Base-by-base conservation (phyloP, 2,888 invertebrate genomes). In the Furcula furcula region DNA sequence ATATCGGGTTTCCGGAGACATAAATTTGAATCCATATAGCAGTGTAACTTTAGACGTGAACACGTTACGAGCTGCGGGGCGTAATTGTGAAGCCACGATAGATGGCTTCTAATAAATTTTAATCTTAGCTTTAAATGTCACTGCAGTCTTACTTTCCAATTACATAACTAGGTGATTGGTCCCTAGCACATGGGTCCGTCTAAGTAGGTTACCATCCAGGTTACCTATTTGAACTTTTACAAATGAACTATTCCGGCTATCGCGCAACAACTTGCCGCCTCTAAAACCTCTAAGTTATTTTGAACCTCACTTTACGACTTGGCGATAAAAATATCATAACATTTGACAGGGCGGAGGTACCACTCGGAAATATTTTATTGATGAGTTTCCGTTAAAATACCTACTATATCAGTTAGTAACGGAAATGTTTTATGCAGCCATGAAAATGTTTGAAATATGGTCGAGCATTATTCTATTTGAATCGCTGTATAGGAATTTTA, bases 1-100 rank as follows among this genome's bases (percentile, higher is more conserved):
- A 76, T 72, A 78, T 77, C 69, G 75, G 67, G 72, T 76, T 76
- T 69, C 73, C 76, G 62, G 64, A 62, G 62, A 68, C 66, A 66
- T 70, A 73, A 66, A 76, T 55, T 55, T 75, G 61, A 60, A 57
- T 61, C 52, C 46, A 34, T 47, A 40, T 52, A 49, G 31, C 36
- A 39, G 25, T 43, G 50, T 54, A 38, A 45, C 53, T 44, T 44
- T 36, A 37, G 39, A 52, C 36, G 34, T 35, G 42, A 10, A 10
- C 20, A 12, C 29, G 46, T 39, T 45, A 43, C 30, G 18, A 29
- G 32, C 25, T 5, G 11, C 14, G 3, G 12, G 10, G 7, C 11
- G n/a, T 28, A 28, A 11, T 18, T 21, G 21, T 12, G 20, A 41
- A 12, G 20, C 43, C 19, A 29, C 40, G 32, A 13, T 5, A 25